phyloP scores from a whole-genome alignment of 2,113 vertebrate genomes.

The Cichladusa arquata region DNA sequence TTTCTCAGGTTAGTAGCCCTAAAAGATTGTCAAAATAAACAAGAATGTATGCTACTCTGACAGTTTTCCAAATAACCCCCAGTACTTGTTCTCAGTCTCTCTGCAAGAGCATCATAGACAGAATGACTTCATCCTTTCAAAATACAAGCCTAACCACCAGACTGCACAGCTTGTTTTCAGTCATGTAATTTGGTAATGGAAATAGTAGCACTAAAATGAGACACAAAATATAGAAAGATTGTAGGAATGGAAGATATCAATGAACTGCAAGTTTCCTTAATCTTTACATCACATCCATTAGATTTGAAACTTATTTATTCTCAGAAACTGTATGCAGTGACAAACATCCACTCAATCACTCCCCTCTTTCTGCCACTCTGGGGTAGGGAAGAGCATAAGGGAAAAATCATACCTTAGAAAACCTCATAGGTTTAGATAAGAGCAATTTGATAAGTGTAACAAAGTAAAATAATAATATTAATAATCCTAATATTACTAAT shows the following conservation, averaged over 20 bases:
- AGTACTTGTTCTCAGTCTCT: neutral
- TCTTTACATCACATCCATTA: neutral
- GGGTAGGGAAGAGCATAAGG: neutral
- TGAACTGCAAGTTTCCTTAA: neutral
- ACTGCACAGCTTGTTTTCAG: neutral
- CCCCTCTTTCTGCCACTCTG: fast-evolving
- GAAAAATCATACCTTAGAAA: no score
- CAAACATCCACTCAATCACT: neutral
- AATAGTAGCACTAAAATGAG: neutral
- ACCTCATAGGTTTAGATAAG: neutral
- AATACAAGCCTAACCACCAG: neutral
- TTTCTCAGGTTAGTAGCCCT: slow-evolving; percentile 83
- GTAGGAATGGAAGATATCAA: neutral
- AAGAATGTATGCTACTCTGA: neutral
- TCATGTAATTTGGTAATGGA: neutral
- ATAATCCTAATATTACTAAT: no score
- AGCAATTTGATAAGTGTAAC: neutral
- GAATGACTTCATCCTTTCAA: neutral
- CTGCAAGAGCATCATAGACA: neutral
- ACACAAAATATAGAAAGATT: neutral
- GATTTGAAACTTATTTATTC: neutral
- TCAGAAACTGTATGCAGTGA: fast-evolving
- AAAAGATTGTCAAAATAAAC: neutral
- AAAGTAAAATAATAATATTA: neutral
- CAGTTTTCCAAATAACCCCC: neutral